These are phyloP conservation scores for Ceramica pisi DNA, from an alignment of 2,888 invertebrate genomes.

Conservation along the genomic window DNA sequence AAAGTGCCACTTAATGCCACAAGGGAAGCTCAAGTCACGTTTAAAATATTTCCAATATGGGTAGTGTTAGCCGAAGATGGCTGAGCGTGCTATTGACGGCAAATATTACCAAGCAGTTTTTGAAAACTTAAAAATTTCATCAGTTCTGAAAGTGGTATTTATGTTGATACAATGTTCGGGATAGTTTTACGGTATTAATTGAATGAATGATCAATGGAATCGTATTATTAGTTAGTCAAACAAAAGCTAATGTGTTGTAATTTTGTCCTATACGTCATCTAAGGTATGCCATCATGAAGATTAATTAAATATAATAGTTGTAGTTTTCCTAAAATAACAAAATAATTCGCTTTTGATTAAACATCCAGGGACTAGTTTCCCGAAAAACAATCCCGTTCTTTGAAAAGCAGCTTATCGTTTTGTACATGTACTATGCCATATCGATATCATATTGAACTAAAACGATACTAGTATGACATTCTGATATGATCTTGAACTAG, in stretches of 20 bases:
- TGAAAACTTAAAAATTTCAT: neutral
- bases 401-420: neutral
- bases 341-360: neutral
- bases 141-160: neutral
- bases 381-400: no score
- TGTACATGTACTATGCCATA: neutral
- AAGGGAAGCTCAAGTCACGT: conserved; percentile 31
- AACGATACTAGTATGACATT: neutral
- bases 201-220: neutral
- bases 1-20: conserved; percentile 27
- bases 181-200: neutral
- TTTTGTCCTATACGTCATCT: neutral
- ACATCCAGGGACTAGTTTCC: no score
- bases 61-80: neutral
- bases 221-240: neutral
- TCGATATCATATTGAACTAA: neutral
- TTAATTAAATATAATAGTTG: no score
- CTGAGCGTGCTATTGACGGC: conserved; percentile 5
- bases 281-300: no score
- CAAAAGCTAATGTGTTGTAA: neutral
- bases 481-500: conserved; percentile 16
- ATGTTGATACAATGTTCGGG: neutral
- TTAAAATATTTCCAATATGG: conserved; percentile 25
- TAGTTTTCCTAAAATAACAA: no score
- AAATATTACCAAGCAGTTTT: conserved; percentile 16